Evolutionary conservation across 2,888 invertebrate species (phyloP), one percentile per base, ranked within the genome.

Genomic region (Andrena marginata): DNA sequence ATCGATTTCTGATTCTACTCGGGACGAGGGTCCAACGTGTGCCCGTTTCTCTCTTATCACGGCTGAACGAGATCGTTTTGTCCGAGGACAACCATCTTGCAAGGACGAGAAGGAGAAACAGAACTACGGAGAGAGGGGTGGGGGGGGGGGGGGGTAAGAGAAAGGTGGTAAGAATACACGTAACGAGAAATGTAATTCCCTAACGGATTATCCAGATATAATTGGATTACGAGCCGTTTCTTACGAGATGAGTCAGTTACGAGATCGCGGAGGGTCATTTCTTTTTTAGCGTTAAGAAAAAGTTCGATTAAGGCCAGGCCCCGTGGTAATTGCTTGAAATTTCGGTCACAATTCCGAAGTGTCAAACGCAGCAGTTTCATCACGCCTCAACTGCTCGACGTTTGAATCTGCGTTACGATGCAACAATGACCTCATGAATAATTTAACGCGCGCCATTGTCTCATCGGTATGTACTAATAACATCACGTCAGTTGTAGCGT

Each of bases 361-460:
- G 62, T 77, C 62, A 77, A 82, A 80, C 76, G 75, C 73, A 62
- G 49, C 62, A 59, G 67, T 82, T 85, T 82, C 78, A 72, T 85
- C 82, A 54, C 56, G 67, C 60, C 56, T 68, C 60, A 73, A 63
- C 72, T 54, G 78, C 56, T 51, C 74, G 75, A 70, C 74, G 74
- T 70, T 80, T 54, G 85, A 77, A 84, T 85, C 87, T 62, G 79
- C 69, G 68, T 54, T 78, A 68, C 84, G 78, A 77, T 77, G 86
- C 87, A 85, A 80, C 87, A 80, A 80, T 83, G 81, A 82, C 77
- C 86, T 82, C 86, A 88, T 88, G 86, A 88, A 88, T 88, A 85
- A 88, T 88, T 88, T 86, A 88, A 84, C 81, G 67, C 78, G 74
- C 69, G 80, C 77, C 83, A 85, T 82, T 80, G 82, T 77, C 77